Base-by-base conservation (phyloP, 2,113 vertebrate species). In the Euleptes europaea region DNA sequence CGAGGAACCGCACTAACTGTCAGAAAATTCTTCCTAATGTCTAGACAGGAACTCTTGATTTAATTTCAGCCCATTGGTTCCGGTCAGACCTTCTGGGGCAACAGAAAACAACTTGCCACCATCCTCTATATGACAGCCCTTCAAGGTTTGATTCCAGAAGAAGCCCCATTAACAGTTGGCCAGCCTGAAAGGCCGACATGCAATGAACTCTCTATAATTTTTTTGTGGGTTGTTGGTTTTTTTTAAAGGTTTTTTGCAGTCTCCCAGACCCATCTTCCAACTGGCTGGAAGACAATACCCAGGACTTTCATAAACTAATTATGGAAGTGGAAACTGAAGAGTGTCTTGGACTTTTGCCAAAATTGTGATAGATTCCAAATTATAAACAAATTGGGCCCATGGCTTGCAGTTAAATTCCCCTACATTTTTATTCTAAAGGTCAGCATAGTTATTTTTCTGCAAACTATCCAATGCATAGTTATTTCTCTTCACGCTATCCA, bases 361-460 rank as follows among this genome's bases (percentile, higher is more conserved):
- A 42, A 60, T 38, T 72, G 14, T 72, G 42, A 44, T 47, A 51
- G 4, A 44, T 49, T 74, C 60, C 65, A 57, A 42, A 80, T 71
- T 65, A 72, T 69, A 87, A 87, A 73, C 74, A 74, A 84, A 88
- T 47, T 54, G 70, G 47, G 23, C 13, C 35, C 28, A 79, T 33
- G 23, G 82, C 38, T 69, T 84, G 26, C 17, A 74, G 31, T 47
- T 54, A 80, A 66, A 74, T 10, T 5, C 23, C 17, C 19, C 60
- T 67, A 31, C 49, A 3, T 67, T 83, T 73, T 57, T 69, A 60
- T 66, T 88, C 47, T 40, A n/a, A 47, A 51, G 33, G 51, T 67
- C 47, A 9, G 76, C 23, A 8, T 75, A 57, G 69, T 70, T 74
- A 44, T 71, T 87, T 79, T 69, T 42, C 31, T 69, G 74, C 72